These are phyloP conservation scores for Sycophila texana DNA, from an alignment of 2,888 invertebrate species.

Conservation along the genomic window DNA sequence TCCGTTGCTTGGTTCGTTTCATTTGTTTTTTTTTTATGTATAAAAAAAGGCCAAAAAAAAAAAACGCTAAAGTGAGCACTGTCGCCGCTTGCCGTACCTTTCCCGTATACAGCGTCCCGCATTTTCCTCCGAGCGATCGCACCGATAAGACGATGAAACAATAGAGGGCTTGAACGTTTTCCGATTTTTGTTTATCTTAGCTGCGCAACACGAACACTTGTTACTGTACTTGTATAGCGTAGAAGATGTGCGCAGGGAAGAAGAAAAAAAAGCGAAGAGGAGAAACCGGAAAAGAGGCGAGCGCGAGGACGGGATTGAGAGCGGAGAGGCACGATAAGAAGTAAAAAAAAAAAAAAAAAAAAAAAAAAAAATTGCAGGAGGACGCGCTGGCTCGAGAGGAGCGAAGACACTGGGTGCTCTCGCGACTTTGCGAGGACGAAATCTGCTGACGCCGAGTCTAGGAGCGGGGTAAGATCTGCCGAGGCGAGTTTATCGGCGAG, in stretches of 20 bases:
- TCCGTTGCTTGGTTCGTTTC: too few species aligned
- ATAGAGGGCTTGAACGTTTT: conserved; percentile 50
- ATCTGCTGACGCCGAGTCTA: conserved; percentile 55
- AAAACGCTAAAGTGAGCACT: too few species aligned
- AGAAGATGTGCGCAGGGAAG: conserved; percentile 8
- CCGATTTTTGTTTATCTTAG: conserved; percentile 55
- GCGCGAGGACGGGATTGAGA: background rate
- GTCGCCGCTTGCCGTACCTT: too few species aligned
- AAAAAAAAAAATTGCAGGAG: conserved; percentile 12
- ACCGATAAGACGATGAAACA: conserved; percentile 49
- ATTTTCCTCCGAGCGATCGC: background rate
- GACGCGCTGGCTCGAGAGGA: conserved; percentile 15
- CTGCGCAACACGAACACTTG: conserved; percentile 27
- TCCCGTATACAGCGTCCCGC: too few species aligned
- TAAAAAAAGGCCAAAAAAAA: too few species aligned
- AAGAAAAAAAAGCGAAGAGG: background rate
- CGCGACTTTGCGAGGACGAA: conserved; percentile 49
- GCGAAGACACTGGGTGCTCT: conserved; percentile 15
- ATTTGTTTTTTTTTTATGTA: too few species aligned
- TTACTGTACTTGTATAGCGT: background rate
- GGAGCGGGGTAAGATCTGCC: conserved; percentile 30
- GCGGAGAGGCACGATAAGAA: conserved; percentile 11
- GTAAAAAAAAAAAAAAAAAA: conserved; percentile 32
- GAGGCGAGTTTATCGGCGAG: conserved; percentile 53
- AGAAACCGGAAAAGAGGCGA: background rate